These are phyloP conservation scores for Eptesicus fuscus DNA, from an alignment of 2,113 vertebrate species.

Conservation along the genomic window DNA sequence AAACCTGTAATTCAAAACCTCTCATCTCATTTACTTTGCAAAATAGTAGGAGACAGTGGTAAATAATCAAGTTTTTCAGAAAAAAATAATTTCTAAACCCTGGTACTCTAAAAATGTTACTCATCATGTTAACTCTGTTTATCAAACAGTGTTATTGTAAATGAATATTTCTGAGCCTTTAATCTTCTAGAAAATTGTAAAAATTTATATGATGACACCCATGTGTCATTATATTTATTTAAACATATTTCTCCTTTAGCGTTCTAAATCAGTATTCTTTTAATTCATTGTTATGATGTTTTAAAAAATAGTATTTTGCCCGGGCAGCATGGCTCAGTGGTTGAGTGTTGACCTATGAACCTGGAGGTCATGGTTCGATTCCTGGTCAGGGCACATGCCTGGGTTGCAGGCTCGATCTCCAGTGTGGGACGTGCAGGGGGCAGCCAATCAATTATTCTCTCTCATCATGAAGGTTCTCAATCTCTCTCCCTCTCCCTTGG, in stretches of 20 bases:
- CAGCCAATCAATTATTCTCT: too few species aligned
- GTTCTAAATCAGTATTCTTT: not conserved
- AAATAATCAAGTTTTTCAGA: not conserved
- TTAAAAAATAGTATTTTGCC: not conserved
- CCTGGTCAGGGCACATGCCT: too few species aligned
- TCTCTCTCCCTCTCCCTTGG: too few species aligned
- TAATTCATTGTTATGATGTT: not conserved
- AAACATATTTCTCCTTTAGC: not conserved
- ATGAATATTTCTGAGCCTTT: not conserved
- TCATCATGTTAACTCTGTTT: not conserved
- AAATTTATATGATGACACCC: not conserved
- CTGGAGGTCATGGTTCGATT: too few species aligned
- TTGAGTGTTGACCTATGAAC: too few species aligned
- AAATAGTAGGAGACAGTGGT: not conserved
- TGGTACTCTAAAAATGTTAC: not conserved
- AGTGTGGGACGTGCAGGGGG: too few species aligned
- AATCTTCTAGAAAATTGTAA: constrained; percentile 16
- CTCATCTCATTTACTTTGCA: not conserved
- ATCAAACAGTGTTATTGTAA: not conserved
- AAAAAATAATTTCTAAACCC: not conserved
- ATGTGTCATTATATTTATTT: not conserved
- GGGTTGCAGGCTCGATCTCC: too few species aligned
- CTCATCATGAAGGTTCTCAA: too few species aligned
- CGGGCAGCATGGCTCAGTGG: too few species aligned
- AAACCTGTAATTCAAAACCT: not conserved